Base-by-base conservation (phyloP, 1,140 invertebrate species). In the Idris sp. region DNA sequence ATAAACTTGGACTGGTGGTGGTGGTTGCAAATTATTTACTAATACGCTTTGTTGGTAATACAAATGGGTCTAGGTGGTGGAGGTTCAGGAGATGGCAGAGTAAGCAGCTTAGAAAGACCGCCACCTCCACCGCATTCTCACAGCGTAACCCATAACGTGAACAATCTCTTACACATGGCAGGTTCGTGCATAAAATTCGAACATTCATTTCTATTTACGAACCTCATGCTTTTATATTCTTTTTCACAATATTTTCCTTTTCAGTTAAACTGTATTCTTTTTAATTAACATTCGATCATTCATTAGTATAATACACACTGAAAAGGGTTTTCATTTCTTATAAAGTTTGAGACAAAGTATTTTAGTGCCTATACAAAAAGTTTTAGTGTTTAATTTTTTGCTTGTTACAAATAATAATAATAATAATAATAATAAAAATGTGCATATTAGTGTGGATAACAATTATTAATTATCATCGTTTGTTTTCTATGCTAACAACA, bases 141-240 rank as follows among this genome's bases (percentile, higher is more conserved):
- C 86, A 90, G 87, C 84, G 88, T 89, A 74, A 88, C 89, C 75
- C 91, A 91, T 82, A 91, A 91, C 82, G 91, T 95, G 67, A 92
- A 92, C 71, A 93, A 93, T 86, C 89, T 96, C 79, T 92, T 96
- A 87, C 93, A 95, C 82, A 94, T 93, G 91, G 94, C 94, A 91
- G 92, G 92, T 92, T 85, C 81, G 86, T 87, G 43, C 16, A 62
- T 53, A 49, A 7, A 44, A 49, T 65, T 58, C 10, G 15, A 51
- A 44, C 35, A 67, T 49, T 25, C 58, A 74, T 69, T 54, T 41
- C 22, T 49, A 16, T 10, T 49, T 49, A 28, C 26, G 9, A 30
- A 36, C 36, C 9, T 15, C 14, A 10, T 26, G 6, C 19, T 4
- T 54, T 41, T 18, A 2, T 18, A 26, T 15, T 25, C 15, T 16